These are phyloP conservation scores for Drosophila siamana DNA, from an alignment of 2,888 invertebrate species.

Conservation along the genomic window DNA sequence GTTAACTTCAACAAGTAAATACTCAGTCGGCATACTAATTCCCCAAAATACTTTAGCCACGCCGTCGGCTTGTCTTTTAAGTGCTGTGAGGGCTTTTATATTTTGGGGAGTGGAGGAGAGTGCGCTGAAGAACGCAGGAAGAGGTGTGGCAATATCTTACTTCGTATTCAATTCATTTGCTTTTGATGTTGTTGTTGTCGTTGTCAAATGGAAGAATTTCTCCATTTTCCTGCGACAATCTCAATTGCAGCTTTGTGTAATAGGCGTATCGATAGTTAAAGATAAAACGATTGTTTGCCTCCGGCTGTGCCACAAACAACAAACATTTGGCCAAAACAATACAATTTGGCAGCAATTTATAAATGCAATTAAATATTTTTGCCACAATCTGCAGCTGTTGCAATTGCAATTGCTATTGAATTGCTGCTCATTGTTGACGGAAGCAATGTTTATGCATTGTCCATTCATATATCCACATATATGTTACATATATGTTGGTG, in stretches of 20 bases:
- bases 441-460: slow-evolving; percentile 29
- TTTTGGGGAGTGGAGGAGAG: neutral
- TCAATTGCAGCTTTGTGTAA: slow-evolving; percentile 13
- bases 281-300: slow-evolving; percentile 35
- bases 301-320: slow-evolving; percentile 15
- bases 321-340: slow-evolving; percentile 24
- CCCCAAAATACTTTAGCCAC: slow-evolving; percentile 8
- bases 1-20: slow-evolving; percentile 2
- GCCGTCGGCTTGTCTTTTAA: slow-evolving; percentile 44
- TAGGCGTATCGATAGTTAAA: slow-evolving; percentile 17
- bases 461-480: slow-evolving; percentile 2
- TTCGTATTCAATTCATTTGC: neutral
- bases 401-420: slow-evolving; percentile 32
- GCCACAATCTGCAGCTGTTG: slow-evolving; percentile 17
- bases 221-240: slow-evolving; percentile 5
- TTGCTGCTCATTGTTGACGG: slow-evolving; percentile 45
- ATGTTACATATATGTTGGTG: too few relatives aligned
- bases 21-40: slow-evolving; percentile 47
- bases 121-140: slow-evolving; percentile 21
- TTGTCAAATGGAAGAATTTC: slow-evolving; percentile 25
- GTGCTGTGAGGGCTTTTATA: neutral
- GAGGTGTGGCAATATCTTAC: slow-evolving; percentile 36
- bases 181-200: slow-evolving; percentile 10
- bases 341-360: slow-evolving; percentile 56
- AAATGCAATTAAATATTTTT: slow-evolving; percentile 68